Evolutionary conservation across 2,113 vertebrate genomes (phyloP).

Genomic region (Gallinago paraguaiae): DNA sequence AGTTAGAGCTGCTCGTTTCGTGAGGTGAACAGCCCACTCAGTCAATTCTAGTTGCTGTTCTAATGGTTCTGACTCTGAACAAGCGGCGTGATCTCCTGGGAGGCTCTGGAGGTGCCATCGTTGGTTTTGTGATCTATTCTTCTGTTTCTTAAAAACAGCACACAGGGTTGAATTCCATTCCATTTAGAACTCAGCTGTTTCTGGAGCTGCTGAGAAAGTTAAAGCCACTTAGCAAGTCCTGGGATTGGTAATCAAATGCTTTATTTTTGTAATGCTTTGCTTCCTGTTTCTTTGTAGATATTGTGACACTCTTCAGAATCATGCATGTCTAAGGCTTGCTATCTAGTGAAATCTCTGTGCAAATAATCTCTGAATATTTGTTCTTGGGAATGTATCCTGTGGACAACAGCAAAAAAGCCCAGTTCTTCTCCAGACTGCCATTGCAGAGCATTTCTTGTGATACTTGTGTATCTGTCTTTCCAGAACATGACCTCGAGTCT

Average conservation of each 20-base stretch:
- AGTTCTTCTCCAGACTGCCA: neutral
- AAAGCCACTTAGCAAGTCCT: neutral
- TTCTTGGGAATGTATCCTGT: neutral
- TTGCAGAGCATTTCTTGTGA: neutral
- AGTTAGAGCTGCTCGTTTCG: neutral
- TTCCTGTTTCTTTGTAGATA: neutral
- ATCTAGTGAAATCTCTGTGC: neutral
- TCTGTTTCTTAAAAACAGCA: neutral
- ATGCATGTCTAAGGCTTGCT: neutral
- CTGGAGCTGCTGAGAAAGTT: neutral
- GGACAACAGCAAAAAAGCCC: neutral
- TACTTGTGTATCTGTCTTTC: neutral
- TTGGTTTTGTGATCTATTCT: neutral
- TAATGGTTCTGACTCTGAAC: neutral
- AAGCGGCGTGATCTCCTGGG: neutral
- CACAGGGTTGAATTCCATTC: neutral
- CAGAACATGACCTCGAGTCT: neutral
- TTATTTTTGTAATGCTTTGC: neutral
- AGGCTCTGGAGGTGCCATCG: neutral
- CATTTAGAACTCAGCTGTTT: neutral
- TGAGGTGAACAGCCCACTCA: constrained; percentile 26
- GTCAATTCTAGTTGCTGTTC: constrained; percentile 3
- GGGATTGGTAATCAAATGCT: neutral
- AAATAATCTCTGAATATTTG: neutral
- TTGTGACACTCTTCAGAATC: neutral